Conservation (phyloP, 2,888 invertebrate genomes). For the Neoascia interrupta region DNA sequence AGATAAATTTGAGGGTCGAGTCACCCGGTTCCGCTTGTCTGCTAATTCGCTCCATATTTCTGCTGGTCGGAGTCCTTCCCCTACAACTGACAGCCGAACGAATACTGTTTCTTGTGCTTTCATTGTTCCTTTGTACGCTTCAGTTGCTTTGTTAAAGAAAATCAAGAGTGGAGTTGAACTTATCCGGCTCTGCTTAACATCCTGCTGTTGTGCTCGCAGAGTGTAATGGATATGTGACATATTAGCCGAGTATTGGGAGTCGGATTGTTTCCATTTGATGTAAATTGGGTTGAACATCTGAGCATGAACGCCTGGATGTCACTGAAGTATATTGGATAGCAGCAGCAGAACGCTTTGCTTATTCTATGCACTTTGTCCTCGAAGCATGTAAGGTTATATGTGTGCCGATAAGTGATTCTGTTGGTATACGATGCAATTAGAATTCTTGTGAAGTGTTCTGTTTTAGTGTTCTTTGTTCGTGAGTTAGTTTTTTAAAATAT, state of each 20-base stretch:
- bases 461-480: no score
- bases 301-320: slow-evolving; percentile 38
- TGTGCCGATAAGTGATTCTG: no score
- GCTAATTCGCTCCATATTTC: slow-evolving; percentile 61
- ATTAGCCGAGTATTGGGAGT: slow-evolving; percentile 49
- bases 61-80: slow-evolving; percentile 41
- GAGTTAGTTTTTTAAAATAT: no score
- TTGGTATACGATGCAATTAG: no score
- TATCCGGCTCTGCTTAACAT: slow-evolving; percentile 61
- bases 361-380: no score
- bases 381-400: no score
- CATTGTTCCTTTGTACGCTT: slow-evolving; percentile 37
- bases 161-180: slow-evolving; percentile 50
- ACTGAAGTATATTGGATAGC: slow-evolving; percentile 22
- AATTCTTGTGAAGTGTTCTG: no score
- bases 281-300: slow-evolving; percentile 58
- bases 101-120: slow-evolving; percentile 38
- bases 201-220: slow-evolving; percentile 43
- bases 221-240: slow-evolving; percentile 64
- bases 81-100: slow-evolving; percentile 21
- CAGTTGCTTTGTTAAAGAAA: slow-evolving; percentile 29
- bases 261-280: slow-evolving; percentile 59
- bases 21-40: slow-evolving; percentile 40
- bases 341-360: slow-evolving; percentile 18
- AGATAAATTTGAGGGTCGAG: slow-evolving; percentile 38